Base-by-base conservation (phyloP, 2,113 vertebrate genomes). In the Malurus alboscapulatus region DNA sequence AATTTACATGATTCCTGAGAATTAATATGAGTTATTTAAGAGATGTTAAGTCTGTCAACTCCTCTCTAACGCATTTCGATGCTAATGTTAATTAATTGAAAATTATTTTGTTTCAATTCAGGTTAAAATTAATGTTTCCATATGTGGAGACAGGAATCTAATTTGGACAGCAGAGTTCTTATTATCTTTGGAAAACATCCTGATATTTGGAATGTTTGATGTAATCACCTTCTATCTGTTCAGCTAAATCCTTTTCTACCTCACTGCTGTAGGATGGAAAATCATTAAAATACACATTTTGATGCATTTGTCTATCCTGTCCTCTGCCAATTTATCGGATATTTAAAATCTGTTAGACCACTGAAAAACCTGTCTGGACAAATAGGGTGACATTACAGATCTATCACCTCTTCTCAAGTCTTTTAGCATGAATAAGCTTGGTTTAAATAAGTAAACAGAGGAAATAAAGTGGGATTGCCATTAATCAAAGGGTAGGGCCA, bases 391-490 rank as follows among this genome's bases (percentile, higher is more conserved):
- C 59, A 44, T 58, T 32, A 40, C 15, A 75, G 10, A 51, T 30
- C 11, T 63, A 3, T 20, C 2, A 0, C 25, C 24, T 45, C 40
- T 71, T 18, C 47, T 71, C 18, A 34, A 27, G 9, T 26, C 20
- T 47, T 75, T 34, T 16, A n/a, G 16, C 22, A 58, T 2, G 1
- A 15, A 8, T 42, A 29, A 10, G 6, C 25, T 14, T 9, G 55
- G 51, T 1, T n/a, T 13, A 24, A 38, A 11, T 3, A 40, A 34
- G 12, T 2, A 42, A 55, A 53, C 0, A 34, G 0, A 24, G 7
- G 4, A 61, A 61, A 22, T 51, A n/a, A 53, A 50, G 6, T 7
- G 48, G 3, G 10, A 50, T 50, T 86, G 24, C 12, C 19, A 36
- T 25, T 36, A 69, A 8, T 3, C 2, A 32, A 58, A 40, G 5